phyloP scores from a whole-genome alignment of 2,888 invertebrate genomes.

The Drosophila fungiperda region DNA sequence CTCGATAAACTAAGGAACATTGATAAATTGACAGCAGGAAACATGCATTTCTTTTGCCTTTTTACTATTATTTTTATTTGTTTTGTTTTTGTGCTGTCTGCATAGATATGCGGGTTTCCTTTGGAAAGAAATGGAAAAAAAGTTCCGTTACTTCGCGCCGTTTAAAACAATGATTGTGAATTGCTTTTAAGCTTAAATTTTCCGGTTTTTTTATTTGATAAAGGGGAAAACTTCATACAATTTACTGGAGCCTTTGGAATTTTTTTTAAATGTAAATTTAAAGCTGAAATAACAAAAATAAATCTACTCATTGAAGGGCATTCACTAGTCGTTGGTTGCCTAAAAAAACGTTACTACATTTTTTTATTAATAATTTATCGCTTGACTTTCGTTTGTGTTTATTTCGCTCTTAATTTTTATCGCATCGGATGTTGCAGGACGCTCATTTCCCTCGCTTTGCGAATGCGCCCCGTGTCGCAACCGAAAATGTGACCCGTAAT shows the following conservation, averaged over 20 bases:
- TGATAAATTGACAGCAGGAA: constrained; percentile 61
- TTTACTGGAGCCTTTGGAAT: not conserved
- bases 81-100: not conserved
- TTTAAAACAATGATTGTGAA: not conserved
- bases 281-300: not conserved
- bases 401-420: constrained; percentile 45
- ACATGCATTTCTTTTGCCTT: not conserved
- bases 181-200: constrained; percentile 1
- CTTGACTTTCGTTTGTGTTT: constrained; percentile 39
- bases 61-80: not conserved
- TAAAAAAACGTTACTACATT: not conserved
- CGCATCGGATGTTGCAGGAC: constrained; percentile 71
- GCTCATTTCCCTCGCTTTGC: constrained; percentile 53
- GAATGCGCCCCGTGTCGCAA: constrained; percentile 11
- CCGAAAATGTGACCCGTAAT: constrained; percentile 78
- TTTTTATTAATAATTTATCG: constrained; percentile 55
- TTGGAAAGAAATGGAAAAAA: not conserved
- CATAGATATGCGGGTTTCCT: not conserved
- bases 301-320: constrained; percentile 21
- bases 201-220: not conserved
- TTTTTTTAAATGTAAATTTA: not conserved
- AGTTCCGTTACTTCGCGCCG: not conserved
- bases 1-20: constrained; percentile 45
- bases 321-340: constrained; percentile 2
- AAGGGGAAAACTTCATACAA: not conserved